A percentile compares a stretch with the other conserved stretches of the same genome.
Evolutionary conservation across 2,113 vertebrate genomes (phyloP).

Genomic region (Sphyrna mokarran): DNA sequence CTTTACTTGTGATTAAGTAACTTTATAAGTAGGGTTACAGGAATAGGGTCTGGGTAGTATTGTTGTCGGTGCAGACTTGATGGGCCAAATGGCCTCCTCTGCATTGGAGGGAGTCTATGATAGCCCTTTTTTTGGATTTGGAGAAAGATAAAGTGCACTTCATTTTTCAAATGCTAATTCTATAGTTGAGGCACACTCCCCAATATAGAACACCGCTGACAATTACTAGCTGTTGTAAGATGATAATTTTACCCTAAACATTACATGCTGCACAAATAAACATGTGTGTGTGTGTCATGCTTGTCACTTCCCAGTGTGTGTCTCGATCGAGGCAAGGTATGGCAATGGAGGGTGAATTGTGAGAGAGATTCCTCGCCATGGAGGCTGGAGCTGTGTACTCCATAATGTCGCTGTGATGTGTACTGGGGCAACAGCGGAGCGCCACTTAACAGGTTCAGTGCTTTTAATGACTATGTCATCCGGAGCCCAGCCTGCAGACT

Average conservation of each 20-base stretch:
- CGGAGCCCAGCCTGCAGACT: neutral
- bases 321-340: neutral
- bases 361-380: neutral
- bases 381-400: neutral
- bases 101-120: too few species aligned
- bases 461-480: neutral
- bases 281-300: neutral
- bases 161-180: neutral
- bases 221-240: neutral
- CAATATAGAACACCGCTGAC: neutral
- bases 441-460: neutral
- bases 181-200: neutral
- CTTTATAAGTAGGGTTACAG: too few species aligned
- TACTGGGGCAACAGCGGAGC: neutral
- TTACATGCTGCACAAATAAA: neutral
- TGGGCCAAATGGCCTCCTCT: too few species aligned
- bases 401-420: neutral
- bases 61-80: too few species aligned
- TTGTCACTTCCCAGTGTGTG: neutral
- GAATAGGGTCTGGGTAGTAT: too few species aligned
- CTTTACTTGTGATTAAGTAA: too few species aligned
- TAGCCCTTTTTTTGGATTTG: too few species aligned
- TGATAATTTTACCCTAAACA: neutral
- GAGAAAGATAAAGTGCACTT: too few species aligned
- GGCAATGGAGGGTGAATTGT: neutral